A percentile compares a stretch with the other conserved stretches of the same genome.
Conservation (phyloP, 2,113 vertebrate species). For the Tragelaphus imberbis region DNA sequence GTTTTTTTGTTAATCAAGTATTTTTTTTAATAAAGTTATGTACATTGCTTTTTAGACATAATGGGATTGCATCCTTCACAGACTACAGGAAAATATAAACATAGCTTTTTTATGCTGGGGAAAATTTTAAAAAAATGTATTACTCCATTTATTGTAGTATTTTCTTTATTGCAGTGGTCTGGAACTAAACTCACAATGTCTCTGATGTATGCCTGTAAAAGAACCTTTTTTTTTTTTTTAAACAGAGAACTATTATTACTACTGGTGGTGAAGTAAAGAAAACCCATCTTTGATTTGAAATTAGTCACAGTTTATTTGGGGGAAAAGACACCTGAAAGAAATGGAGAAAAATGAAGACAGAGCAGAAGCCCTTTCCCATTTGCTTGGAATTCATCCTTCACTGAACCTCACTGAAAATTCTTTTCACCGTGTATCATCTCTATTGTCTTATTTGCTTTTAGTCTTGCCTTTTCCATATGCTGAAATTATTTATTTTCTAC, state of each 20-base stretch:
- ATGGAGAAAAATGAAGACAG: neutral
- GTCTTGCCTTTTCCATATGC: neutral
- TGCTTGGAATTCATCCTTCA: neutral
- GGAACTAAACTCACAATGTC: neutral
- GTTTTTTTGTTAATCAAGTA: neutral
- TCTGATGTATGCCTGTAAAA: neutral
- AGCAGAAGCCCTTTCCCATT: neutral
- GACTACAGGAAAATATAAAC: neutral
- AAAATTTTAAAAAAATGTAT: neutral
- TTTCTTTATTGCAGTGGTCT: neutral
- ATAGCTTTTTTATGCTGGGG: neutral
- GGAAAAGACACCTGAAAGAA: neutral
- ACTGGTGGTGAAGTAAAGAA: neutral
- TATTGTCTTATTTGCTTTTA: neutral
- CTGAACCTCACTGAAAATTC: rapidly evolving
- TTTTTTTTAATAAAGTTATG: neutral
- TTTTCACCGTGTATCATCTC: rapidly evolving
- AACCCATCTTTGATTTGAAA: neutral
- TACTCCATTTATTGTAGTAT: neutral
- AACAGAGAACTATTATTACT: neutral
- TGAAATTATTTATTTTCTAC: neutral
- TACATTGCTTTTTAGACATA: neutral
- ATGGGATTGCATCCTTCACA: neutral
- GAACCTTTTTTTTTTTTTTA: neutral
- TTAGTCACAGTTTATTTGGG: neutral